These are phyloP conservation scores for Capitulum mitella DNA, from an alignment of 2,888 invertebrate species.

Conservation along the genomic window DNA sequence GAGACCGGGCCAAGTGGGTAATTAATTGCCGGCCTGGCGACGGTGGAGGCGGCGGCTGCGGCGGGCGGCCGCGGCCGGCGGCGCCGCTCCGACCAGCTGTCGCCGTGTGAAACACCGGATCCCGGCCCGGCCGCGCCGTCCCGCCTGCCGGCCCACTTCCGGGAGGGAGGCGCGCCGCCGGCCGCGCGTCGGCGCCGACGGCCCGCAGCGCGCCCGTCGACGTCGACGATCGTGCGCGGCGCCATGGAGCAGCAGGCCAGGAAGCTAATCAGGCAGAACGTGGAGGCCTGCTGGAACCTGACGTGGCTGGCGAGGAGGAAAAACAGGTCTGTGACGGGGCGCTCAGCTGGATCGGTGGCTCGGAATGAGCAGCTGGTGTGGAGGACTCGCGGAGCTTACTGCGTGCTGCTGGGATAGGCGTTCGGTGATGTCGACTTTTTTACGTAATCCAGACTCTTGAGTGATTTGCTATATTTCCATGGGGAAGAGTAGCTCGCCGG, in stretches of 20 bases:
- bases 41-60: neutral
- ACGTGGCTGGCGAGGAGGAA: neutral
- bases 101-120: neutral
- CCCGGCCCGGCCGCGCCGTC: neutral
- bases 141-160: neutral
- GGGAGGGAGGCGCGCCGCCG: neutral
- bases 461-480: neutral
- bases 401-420: no score
- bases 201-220: neutral
- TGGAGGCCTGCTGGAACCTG: conserved; percentile 1
- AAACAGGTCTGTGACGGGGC: neutral
- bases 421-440: neutral
- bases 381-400: no score
- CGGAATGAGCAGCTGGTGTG: no score
- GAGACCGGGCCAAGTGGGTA: neutral
- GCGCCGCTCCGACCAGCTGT: neutral
- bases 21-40: neutral
- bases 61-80: neutral
- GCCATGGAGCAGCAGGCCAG: neutral
- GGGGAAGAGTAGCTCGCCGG: no score
- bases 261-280: neutral
- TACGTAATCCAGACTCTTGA: neutral
- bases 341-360: neutral
- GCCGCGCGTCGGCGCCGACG: neutral
- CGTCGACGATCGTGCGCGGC: neutral